These are phyloP conservation scores for Pristionchus entomophagus DNA, from an alignment of 2,888 invertebrate species.

Conservation along the genomic window DNA sequence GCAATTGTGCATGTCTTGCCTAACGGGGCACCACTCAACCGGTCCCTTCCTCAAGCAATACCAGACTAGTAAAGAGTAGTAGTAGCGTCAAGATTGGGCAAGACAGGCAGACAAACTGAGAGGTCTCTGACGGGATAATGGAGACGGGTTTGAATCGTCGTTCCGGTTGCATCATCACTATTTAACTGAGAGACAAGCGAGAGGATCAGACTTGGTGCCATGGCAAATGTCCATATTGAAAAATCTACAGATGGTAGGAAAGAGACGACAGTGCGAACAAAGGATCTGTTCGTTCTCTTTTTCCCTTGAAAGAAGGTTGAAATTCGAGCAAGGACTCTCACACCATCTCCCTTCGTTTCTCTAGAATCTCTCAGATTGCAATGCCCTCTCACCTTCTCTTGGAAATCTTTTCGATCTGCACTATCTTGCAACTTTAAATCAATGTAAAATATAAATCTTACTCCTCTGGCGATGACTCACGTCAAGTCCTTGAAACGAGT, in stretches of 20 bases:
- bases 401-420: too few relatives aligned
- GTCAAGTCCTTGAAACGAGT: slow-evolving; percentile 2
- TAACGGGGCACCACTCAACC: background rate
- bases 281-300: background rate
- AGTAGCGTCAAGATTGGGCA: slow-evolving; percentile 25
- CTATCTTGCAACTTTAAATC: too few relatives aligned
- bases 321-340: slow-evolving; percentile 31
- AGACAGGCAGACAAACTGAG: background rate
- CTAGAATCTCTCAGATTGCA: background rate
- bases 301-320: background rate
- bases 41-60: slow-evolving; percentile 4
- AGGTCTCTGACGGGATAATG: slow-evolving; percentile 17
- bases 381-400: background rate
- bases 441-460: background rate
- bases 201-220: too few relatives aligned
- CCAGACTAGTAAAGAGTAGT: slow-evolving; percentile 14
- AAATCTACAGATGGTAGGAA: too few relatives aligned
- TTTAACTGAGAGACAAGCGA: too few relatives aligned
- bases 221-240: too few relatives aligned
- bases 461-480: background rate
- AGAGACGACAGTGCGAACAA: too few relatives aligned
- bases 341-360: background rate
- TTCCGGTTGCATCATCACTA: background rate
- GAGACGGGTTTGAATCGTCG: slow-evolving; percentile 8
- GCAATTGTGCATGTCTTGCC: background rate